Evolutionary conservation across 2,888 invertebrate genomes (phyloP).

Genomic region (Tenthredo distinguenda): DNA sequence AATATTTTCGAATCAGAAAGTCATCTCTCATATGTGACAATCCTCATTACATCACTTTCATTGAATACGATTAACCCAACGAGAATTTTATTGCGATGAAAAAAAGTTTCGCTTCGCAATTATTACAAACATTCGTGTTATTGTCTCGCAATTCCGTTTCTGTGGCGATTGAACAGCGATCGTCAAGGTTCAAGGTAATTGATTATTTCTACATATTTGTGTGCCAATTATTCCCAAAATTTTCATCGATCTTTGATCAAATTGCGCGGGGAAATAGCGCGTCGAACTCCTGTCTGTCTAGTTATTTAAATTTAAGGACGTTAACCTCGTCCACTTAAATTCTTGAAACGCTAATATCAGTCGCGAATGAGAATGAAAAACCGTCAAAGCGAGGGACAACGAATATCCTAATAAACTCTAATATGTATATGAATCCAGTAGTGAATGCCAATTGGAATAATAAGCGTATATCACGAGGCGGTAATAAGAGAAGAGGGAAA

Average conservation of each 20-base stretch:
- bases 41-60: not conserved
- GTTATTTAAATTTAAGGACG: not conserved
- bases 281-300: not conserved
- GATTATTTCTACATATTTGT: not conserved
- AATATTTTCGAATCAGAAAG: not conserved
- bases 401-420: constrained; percentile 12
- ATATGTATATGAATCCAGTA: not conserved
- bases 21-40: not conserved
- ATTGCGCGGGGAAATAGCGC: not conserved
- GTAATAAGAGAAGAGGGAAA: not conserved
- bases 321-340: not conserved
- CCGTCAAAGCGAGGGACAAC: not conserved
- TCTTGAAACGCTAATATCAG: not conserved
- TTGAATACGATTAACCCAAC: not conserved
- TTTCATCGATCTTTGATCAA: not conserved
- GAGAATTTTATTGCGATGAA: not conserved
- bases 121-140: not conserved
- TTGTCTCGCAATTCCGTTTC: not conserved
- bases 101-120: not conserved
- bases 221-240: not conserved
- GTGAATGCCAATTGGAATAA: not conserved
- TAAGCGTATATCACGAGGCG: not conserved
- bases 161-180: no score
- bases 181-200: not conserved
- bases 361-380: not conserved